phyloP scores from a whole-genome alignment of 2,113 vertebrate species.

The Gopherus evgoodei region DNA sequence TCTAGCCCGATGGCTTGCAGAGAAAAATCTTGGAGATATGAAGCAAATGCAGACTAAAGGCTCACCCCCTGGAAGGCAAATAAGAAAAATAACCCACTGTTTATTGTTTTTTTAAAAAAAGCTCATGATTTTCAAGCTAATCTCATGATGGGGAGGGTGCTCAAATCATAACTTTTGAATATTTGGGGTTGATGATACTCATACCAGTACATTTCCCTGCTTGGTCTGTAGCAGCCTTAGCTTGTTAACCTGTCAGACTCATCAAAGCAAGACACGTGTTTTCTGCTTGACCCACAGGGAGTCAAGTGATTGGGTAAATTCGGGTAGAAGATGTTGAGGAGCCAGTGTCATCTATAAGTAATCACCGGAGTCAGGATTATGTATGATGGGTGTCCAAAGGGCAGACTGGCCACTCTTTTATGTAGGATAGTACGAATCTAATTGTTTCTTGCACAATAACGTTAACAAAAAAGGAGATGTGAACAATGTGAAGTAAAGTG shows the following conservation, averaged over 20 bases:
- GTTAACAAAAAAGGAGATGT: rapidly evolving
- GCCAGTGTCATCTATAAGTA: not conserved
- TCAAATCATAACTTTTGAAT: not conserved
- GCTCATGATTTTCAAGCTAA: not conserved
- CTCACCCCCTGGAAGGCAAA: not conserved
- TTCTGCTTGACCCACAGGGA: not conserved
- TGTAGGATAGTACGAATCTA: not conserved
- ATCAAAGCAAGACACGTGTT: not conserved
- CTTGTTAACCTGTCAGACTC: not conserved
- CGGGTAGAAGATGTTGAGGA: rapidly evolving
- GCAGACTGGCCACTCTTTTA: not conserved
- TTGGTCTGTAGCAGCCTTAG: not conserved
- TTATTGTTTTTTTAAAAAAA: not conserved
- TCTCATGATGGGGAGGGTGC: not conserved
- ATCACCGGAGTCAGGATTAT: not conserved
- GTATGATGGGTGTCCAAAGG: not conserved
- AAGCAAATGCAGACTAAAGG: not conserved
- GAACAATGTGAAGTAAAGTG: rapidly evolving
- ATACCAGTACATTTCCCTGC: not conserved
- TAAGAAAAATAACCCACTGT: not conserved
- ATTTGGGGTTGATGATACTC: not conserved
- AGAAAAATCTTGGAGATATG: not conserved
- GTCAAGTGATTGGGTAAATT: not conserved
- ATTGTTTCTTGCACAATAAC: not conserved
- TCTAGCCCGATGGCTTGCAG: not conserved